Conservation (phyloP, 2,888 invertebrate genomes). For the Trissoscelio sp. region DNA sequence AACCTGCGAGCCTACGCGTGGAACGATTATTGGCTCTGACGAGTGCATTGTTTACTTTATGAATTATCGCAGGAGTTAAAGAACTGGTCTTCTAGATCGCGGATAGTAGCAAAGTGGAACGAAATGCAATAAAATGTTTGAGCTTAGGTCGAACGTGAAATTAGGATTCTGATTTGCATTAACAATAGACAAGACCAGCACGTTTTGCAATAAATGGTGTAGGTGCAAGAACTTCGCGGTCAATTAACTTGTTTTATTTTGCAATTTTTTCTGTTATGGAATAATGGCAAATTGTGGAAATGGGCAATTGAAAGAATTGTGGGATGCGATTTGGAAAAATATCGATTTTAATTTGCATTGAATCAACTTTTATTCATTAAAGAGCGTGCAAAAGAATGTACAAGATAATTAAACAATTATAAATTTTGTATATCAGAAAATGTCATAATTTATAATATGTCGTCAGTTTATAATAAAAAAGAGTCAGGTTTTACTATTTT, state of each 20-base stretch:
- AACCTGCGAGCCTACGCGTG: constrained; percentile 45
- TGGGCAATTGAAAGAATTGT: not conserved
- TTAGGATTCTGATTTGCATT: constrained; percentile 20
- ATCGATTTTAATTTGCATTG: not conserved
- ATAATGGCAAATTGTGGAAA: not conserved
- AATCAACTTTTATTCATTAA: not conserved
- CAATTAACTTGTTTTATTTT: constrained; percentile 8
- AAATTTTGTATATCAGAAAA: no score
- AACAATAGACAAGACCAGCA: not conserved
- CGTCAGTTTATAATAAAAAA: no score
- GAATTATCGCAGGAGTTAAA: constrained; percentile 34
- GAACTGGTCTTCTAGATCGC: constrained; percentile 33
- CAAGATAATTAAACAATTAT: no score
- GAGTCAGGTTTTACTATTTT: no score
- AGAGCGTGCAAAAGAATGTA: no score
- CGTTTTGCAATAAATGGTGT: constrained; percentile 4
- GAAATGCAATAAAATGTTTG: constrained; percentile 22
- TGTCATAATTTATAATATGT: no score
- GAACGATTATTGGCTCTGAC: constrained; percentile 53
- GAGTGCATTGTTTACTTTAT: constrained; percentile 47
- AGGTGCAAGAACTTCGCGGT: constrained; percentile 23
- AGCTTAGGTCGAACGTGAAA: constrained; percentile 24
- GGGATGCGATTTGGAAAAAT: not conserved
- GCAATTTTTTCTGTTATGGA: not conserved
- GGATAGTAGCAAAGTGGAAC: constrained; percentile 20